Base-by-base conservation (phyloP, 2,888 invertebrate species). In the Epistrophe eligans region DNA sequence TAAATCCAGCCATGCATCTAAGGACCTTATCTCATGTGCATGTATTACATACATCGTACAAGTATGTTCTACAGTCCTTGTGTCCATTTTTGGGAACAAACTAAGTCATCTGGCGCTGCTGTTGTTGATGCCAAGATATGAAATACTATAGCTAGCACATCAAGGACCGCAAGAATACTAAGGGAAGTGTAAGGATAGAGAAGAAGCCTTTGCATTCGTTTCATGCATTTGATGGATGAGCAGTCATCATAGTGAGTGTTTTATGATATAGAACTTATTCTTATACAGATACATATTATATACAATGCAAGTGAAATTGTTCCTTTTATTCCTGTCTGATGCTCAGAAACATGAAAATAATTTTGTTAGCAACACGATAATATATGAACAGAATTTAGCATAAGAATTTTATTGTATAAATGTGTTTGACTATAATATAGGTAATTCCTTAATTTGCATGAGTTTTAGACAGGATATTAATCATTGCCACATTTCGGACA, bases 161-260 rank as follows among this genome's bases (percentile, higher is more conserved):
- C 50, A 73, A 58, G 4, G 4, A 19, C 11, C 48, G 10, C 1
- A 3, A n/a, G 4, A 50, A 11, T 50, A 19, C 15, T 8, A 38
- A 19, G 40, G 24, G n/a, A 43, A 43, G 43, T 13, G 15, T 64
- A 58, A 48, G 45, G 28, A 2, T 1, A 58, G 77, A 7, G 9
- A 0, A 35, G 35, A 64, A 60, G 28, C 35, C 58, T 67, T 35
- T 82, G 50, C 77, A 64, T 77, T 77, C 55, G 70, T 58, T 55
- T 60, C 67, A 74, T 81, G 74, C 74, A 74, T 71, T 77, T 85
- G 85, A 85, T 87, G 82, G 85, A 85, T 85, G 85, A 85, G 82
- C 85, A 85, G 85, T 82, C 82, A 74, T 85, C 82, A 82, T 77
- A 77, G 82, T 81, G 85, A 85, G 85, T 82, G 82, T 85, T 85